Evolutionary conservation across 2,797 vertebrate genomes (phyloP), one percentile per base, ranked within the genome.

Genomic region (Epinephelus awoara): DNA sequence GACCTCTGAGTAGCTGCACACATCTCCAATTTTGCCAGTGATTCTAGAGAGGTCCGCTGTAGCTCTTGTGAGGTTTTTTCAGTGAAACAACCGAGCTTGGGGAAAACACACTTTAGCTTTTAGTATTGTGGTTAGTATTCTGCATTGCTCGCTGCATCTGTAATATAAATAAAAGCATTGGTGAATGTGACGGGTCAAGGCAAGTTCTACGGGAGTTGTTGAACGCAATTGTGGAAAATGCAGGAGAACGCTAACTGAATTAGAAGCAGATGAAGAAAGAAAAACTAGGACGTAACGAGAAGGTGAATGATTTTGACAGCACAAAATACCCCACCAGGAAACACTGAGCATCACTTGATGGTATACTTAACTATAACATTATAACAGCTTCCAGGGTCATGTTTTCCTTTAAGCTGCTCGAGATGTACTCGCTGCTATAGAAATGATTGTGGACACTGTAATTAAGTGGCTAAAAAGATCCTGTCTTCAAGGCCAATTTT

Each of bases 51-150:
- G 52, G 23, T 12, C 38, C 27, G 13, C 14, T 25, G 57, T 47
- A 73, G 54, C 46, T 86, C 14, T 58, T 52, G 34, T 52, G 51
- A 62, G 72, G 52, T 29, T 29, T 17, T 17, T 6, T 57, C 5
- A n/a, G 23, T 67, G 59, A 71, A 75, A 62, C 47, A 84, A 64
- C 51, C 0, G 15, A 69, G 56, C 54, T 57, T 57, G 25, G 38
- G 12, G 59, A 75, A 78, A 74, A 47, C n/a, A 55, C 59, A 19
- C 25, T n/a, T 78, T 49, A 64, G 11, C 57, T 76, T 67, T 63
- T 44, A 55, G 21, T 8, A 6, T 40, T 68, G 55, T 66, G 62
- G 85, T 83, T 83, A 72, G 63, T 77, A 75, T 72, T 61, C 65
- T 61, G 63, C 11, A 19, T 69, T 12, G 34, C 55, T 57, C 1